Evolutionary conservation across 2,113 vertebrate species (phyloP).

Genomic region (Hyaena hyaena): DNA sequence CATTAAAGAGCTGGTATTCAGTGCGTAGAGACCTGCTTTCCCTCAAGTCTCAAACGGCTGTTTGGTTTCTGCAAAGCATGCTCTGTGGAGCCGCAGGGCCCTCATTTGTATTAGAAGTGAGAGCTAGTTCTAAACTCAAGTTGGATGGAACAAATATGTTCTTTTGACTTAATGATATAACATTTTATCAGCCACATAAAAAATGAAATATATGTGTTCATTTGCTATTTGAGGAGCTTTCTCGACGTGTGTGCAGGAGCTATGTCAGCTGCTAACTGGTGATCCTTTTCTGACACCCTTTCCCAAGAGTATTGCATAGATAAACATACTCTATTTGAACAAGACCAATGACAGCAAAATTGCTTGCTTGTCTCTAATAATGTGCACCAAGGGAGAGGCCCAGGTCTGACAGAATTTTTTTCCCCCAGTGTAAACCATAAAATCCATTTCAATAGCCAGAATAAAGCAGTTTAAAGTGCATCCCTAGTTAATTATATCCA

Average conservation of each 20-base stretch:
- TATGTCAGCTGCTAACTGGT: slow-evolving; percentile 90
- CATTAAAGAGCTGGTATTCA: background rate
- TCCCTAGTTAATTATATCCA: slow-evolving; percentile 85
- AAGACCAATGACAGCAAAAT: slow-evolving; percentile 97
- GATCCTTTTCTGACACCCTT: slow-evolving; percentile 91
- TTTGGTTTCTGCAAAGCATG: background rate
- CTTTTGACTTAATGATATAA: slow-evolving; percentile 49
- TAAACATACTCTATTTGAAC: slow-evolving; percentile 96
- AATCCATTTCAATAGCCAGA: slow-evolving; percentile 78
- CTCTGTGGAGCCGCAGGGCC: background rate
- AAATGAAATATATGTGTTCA: slow-evolving; percentile 67
- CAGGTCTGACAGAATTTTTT: slow-evolving; percentile 90
- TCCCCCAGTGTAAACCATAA: slow-evolving; percentile 89
- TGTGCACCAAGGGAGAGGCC: slow-evolving; percentile 94
- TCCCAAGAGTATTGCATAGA: slow-evolving; percentile 90
- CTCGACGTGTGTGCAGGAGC: slow-evolving; percentile 75
- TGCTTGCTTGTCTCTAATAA: slow-evolving; percentile 98
- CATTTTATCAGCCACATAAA: slow-evolving; percentile 56
- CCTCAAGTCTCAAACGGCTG: background rate
- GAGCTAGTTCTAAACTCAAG: slow-evolving; percentile 47
- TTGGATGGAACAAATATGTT: background rate
- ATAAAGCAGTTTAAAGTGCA: slow-evolving; percentile 79
- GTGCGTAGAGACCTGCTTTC: background rate
- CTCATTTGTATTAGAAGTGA: background rate
- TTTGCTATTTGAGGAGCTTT: slow-evolving; percentile 62